phyloP scores from a whole-genome alignment of 64 coral and sea anemone species.

The Montipora efflorescens region DNA sequence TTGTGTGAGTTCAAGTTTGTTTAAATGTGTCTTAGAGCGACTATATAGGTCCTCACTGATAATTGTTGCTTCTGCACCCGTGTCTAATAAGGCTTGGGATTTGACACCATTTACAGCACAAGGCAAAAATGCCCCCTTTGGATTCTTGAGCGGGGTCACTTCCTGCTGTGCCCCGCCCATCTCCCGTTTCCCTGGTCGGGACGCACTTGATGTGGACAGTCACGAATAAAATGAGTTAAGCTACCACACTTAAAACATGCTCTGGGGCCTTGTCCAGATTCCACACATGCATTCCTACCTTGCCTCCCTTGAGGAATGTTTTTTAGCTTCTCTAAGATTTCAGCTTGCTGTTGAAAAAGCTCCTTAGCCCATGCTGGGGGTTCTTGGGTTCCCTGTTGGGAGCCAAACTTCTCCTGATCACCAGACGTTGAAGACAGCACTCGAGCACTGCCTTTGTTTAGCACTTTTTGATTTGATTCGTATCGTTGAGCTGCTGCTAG shows the following conservation, averaged over 20 bases:
- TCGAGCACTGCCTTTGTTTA: not conserved
- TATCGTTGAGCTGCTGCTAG: not conserved
- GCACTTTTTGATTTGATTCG: not conserved
- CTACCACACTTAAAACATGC: not conserved
- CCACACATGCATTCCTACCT: not conserved
- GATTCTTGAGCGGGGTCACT: constrained; percentile 1
- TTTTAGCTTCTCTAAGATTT: not conserved
- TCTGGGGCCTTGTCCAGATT: not conserved
- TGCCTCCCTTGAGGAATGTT: not conserved
- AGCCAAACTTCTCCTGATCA: not conserved
- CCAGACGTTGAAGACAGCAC: not conserved
- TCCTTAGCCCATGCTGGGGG: not conserved
- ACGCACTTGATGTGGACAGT: not conserved
- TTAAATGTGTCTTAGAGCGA: not conserved
- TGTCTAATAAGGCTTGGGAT: constrained; percentile 13
- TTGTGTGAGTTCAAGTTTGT: not conserved
- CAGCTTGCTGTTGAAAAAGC: not conserved
- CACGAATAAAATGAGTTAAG: not conserved
- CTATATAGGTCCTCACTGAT: constrained; percentile 25
- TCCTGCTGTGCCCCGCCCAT: not conserved
- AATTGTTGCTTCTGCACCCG: constrained; percentile 32
- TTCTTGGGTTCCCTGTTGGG: not conserved
- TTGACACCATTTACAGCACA: constrained; percentile 17
- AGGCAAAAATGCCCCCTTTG: constrained; percentile 27
- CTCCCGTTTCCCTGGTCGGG: not conserved